Base-by-base conservation (phyloP, 2,113 vertebrate species). In the Thymallus thymallus region DNA sequence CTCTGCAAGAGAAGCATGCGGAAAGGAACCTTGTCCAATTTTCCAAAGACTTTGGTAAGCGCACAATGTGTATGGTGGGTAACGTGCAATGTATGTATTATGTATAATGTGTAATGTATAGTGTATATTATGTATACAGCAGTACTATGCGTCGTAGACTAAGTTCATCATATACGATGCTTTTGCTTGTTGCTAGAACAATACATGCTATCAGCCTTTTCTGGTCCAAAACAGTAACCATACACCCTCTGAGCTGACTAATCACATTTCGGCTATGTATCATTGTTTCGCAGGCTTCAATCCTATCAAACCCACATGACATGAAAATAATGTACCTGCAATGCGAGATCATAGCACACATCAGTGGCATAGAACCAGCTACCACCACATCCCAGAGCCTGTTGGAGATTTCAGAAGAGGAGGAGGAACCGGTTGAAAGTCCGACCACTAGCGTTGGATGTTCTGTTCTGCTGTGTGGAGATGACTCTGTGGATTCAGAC, bases 321-420 rank as follows among this genome's bases (percentile, higher is more conserved):
- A 30, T 20, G 6, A 10, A 13, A 0, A 1, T 61, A 24, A 48
- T 69, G 29, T 1, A 61, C 35, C 1, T 63, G 32, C 22, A 0
- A 2, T 23, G 20, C 0, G 10, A 1, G 1, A 2, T 0, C 0
- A 13, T 22, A 16, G 0, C 1, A 1, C 0, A 0, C 0, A 20
- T 71, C 61, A 69, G 18, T 32, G 0, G 0, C 0, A 51, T 67
- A 1, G 7, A 18, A 5, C 6, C 24, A 41, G 1, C 29, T 2
- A 66, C 18, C 64, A 30, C 29, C 18, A 60, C 5, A n/a, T 16
- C 56, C n/a, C 20, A 51, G 48, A 51, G 48, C 48, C 16, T 18
- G 48, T 51, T 22, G 56, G 56, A 60, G 3, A 60, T n/a, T 16
- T 60, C 20, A 23, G 5, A 9, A 22, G 56, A 60, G n/a, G 20